Evolutionary conservation across 2,888 invertebrate species (phyloP), one percentile per base, ranked within the genome.

Genomic region (Cantharis lateralis): DNA sequence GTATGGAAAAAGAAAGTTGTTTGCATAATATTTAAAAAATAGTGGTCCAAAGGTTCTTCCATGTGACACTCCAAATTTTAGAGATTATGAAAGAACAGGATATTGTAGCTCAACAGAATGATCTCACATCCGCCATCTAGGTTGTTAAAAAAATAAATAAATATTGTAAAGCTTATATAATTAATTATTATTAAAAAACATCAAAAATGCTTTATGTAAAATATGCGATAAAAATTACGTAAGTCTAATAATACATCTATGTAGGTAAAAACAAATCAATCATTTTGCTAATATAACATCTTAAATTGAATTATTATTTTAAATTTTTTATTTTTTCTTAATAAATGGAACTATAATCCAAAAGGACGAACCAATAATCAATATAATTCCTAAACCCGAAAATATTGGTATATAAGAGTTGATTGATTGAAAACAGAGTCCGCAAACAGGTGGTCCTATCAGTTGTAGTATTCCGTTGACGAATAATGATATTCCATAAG

Each of bases 401-500:
- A 96, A 94, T 64, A 96, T 90, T 0, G 94, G 92, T 79, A 92
- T 92, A 85, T 94, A 95, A 0, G 92, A 92, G 0, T 91, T 85
- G 0, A 92, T 90, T 18, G 80, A 74, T 80, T 94, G 92, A 79
- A 89, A 93, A 90, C 94, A 92, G 3, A 92, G 82, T 0, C 95
- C 95, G 84, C 95, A 95, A n/a, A 96, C 89, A 0, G 96, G 96
- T 1, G 96, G 96, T 0, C 96, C 96, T 1, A 95, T 88, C 64
- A 96, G 86, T 86, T 96, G 96, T 18, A 96, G 87, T 70, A 96
- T 91, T 1, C 96, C 96, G 83, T 96, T 96, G 11, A 96, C 92
- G 82, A 96, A 96, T 28, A 96, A 88, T 80, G 95, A 95, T 28
- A 96, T 95, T 0, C 96, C 96, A 83, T 96, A 96, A 0, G 95